Evolutionary conservation across 1,140 invertebrate genomes (phyloP), one percentile per base, ranked within the genome.

Genomic region (Rhizoglyphus robini): DNA sequence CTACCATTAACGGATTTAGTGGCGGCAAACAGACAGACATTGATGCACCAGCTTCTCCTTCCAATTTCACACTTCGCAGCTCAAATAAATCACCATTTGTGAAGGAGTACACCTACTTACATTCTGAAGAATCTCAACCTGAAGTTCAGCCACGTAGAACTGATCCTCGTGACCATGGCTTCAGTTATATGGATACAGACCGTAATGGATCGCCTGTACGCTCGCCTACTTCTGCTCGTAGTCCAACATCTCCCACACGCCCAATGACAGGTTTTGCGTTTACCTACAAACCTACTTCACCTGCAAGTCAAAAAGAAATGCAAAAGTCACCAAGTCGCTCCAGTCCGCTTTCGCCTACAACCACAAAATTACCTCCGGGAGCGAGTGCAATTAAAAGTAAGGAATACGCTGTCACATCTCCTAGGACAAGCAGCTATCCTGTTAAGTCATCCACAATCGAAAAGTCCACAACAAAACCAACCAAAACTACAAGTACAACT

Each of bases 241-340:
- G 15, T n/a, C n/a, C 58, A 18, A 32, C 58, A 38, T 48, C 63
- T 25, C 13, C 58, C 15, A 2, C 29, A 4, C 58, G 46, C 1
- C 57, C 63, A 11, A 65, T 67, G 1, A 72, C 68, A 41, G 71
- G 68, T 41, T 41, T 69, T 25, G 70, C 71, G 27, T 72, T 72
- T 61, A 72, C 71, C 25, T 72, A 72, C 60, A 51, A 36, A 18
- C 71, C 71, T 18, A 41, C 51, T n/a, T 67, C 66, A 46, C 41
- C 25, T 46, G 66, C n/a, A n/a, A n/a, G n/a, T n/a, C n/a, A n/a
- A n/a, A n/a, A n/a, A n/a, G n/a, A n/a, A n/a, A 66, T 1, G 23
- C 4, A n/a, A n/a, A n/a, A n/a, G n/a, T n/a, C n/a, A n/a, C n/a
- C n/a, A n/a, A n/a, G n/a, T n/a, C n/a, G n/a, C n/a, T n/a, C n/a